Evolutionary conservation across 2,888 invertebrate species (phyloP).

Genomic region (Deilephila porcellus): DNA sequence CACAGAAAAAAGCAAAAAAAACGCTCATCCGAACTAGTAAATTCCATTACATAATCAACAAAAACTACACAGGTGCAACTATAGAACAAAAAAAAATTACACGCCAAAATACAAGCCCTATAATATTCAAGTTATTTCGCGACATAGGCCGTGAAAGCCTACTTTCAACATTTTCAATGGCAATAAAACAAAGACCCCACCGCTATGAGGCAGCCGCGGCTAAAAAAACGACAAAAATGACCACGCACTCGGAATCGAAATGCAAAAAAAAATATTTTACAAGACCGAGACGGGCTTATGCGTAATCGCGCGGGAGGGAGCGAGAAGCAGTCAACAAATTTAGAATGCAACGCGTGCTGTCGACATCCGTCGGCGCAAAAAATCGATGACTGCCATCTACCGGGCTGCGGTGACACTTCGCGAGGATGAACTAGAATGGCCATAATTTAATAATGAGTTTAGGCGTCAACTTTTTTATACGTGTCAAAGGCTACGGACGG

Average conservation of each 20-base stretch:
- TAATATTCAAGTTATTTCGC: conserved; percentile 17
- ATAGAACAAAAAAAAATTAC: neutral
- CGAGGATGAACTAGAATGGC: conserved; percentile 36
- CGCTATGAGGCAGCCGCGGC: conserved; percentile 65
- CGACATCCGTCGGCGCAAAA: conserved; percentile 80
- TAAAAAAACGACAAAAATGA: conserved; percentile 79
- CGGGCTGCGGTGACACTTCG: conserved; percentile 64
- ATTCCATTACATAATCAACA: neutral
- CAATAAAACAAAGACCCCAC: conserved; percentile 54
- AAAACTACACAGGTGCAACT: neutral
- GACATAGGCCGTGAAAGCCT: conserved; percentile 25
- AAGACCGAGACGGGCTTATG: conserved; percentile 65
- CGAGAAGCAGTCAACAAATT: conserved; percentile 71
- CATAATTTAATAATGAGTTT: conserved; percentile 9
- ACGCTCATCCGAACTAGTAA: neutral
- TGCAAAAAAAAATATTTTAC: conserved; percentile 79
- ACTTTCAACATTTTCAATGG: conserved; percentile 25
- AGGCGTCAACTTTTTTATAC: conserved; percentile 17
- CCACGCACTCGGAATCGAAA: conserved; percentile 82
- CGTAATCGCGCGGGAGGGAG: conserved; percentile 57
- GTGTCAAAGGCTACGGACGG: too few relatives aligned
- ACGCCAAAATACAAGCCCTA: neutral
- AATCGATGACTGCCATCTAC: conserved; percentile 75
- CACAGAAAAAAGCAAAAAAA: neutral
- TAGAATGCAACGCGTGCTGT: conserved; percentile 83